A percentile compares a stretch with the other conserved stretches of the same genome.
phyloP scores from a whole-genome alignment of 2,888 invertebrate genomes.

The Tetragonula carbonaria region DNA sequence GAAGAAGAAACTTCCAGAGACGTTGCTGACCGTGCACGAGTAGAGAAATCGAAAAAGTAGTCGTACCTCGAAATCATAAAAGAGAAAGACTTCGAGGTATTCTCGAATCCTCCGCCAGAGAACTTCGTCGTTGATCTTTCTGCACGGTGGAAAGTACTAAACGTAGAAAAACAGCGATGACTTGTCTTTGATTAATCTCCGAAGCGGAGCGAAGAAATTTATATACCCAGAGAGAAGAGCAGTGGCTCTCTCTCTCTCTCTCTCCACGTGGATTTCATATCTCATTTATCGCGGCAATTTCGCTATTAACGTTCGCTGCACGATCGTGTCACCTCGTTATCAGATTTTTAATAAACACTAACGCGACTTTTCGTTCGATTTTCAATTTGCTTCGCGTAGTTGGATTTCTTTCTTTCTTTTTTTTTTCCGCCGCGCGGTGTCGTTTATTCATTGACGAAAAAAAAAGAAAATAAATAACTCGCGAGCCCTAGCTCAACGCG shows the following conservation, averaged over 20 bases:
- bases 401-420: not conserved
- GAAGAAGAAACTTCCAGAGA: not conserved
- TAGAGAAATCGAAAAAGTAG: conserved; percentile 5
- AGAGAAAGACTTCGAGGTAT: not conserved
- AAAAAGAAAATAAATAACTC: not conserved
- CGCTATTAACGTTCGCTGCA: not conserved
- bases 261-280: not conserved
- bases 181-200: conserved; percentile 8
- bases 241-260: too few species aligned
- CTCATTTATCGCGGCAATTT: not conserved
- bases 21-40: not conserved
- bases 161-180: not conserved
- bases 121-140: not conserved
- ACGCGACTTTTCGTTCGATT: not conserved
- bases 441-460: conserved; percentile 10
- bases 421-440: not conserved
- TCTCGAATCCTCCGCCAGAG: not conserved
- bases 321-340: not conserved
- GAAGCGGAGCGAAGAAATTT: too few species aligned
- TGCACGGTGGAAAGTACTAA: not conserved
- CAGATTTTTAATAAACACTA: conserved; percentile 5
- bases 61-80: not conserved
- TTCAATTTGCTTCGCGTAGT: not conserved
- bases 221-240: too few species aligned
- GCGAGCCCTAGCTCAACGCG: too few species aligned